Evolutionary conservation across 2,113 vertebrate genomes (phyloP).

Genomic region (Prochilodus magdalenae): DNA sequence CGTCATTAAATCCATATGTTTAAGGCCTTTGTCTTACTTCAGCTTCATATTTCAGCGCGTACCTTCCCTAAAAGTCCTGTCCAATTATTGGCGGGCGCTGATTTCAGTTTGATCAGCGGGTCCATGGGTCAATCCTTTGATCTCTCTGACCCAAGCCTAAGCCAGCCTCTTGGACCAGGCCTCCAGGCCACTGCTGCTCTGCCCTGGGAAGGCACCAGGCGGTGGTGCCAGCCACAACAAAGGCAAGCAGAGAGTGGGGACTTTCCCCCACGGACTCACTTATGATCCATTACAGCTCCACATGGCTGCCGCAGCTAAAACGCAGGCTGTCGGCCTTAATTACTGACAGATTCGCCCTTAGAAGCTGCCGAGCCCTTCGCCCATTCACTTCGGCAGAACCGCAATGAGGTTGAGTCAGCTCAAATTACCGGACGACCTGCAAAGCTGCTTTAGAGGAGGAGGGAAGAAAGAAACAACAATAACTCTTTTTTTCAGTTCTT

Average conservation of each 20-base stretch:
- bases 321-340: constrained; percentile 48
- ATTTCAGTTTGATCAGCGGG: constrained; percentile 31
- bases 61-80: not conserved
- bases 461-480: not conserved
- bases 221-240: constrained; percentile 51
- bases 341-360: constrained; percentile 48
- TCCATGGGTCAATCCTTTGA: not conserved
- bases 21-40: not conserved
- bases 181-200: not conserved
- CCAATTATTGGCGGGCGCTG: constrained; percentile 15
- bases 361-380: constrained; percentile 20
- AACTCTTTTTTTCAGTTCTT: not conserved
- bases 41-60: not conserved
- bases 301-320: constrained; percentile 34
- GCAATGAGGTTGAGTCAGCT: constrained; percentile 41
- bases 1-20: not conserved
- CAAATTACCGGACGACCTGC: constrained; percentile 41
- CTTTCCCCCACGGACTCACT: constrained; percentile 46
- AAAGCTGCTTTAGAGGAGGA: constrained; percentile 12
- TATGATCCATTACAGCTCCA: constrained; percentile 46
- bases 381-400: constrained; percentile 28
- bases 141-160: not conserved
- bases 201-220: constrained; percentile 15
- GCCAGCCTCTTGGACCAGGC: constrained; percentile 2
- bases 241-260: constrained; percentile 20